phyloP scores from a whole-genome alignment of 35 echinoderm and acorn worm species.

The Eucidaris tribuloides region DNA sequence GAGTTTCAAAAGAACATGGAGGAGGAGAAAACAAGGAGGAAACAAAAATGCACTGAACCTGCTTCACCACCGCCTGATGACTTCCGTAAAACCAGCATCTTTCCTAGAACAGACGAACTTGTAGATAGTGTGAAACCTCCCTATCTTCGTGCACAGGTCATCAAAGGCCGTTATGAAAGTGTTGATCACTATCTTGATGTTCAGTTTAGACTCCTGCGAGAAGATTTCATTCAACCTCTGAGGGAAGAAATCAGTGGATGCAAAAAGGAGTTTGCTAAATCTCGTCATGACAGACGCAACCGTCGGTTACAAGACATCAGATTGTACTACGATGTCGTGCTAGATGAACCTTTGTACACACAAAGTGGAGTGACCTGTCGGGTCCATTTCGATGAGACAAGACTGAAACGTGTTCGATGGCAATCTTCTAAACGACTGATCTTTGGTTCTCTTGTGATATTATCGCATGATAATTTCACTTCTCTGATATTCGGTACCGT shows the following conservation, averaged over 20 bases:
- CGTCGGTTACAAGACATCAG: slow-evolving; percentile 3
- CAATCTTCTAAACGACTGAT: slow-evolving; percentile 51
- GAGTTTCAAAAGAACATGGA: slow-evolving; percentile 22
- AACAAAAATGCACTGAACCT: neutral
- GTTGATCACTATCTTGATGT: slow-evolving; percentile 57
- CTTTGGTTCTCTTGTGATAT: slow-evolving; percentile 46
- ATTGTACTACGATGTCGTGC: slow-evolving; percentile 30
- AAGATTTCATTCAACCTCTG: slow-evolving; percentile 47
- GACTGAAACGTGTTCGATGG: slow-evolving; percentile 48
- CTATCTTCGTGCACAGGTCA: slow-evolving; percentile 22
- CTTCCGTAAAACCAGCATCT: slow-evolving; percentile 32
- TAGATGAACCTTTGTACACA: slow-evolving; percentile 50
- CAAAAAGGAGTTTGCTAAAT: neutral
- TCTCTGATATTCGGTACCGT: slow-evolving; percentile 49
- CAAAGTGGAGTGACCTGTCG: slow-evolving; percentile 53
- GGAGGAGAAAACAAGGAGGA: neutral
- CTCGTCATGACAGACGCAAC: neutral
- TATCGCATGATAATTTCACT: slow-evolving; percentile 50
- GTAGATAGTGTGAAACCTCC: neutral
- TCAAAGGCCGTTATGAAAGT: slow-evolving; percentile 18
- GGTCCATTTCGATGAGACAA: slow-evolving; percentile 37
- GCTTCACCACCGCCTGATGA: slow-evolving; percentile 41
- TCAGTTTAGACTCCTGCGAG: slow-evolving; percentile 54
- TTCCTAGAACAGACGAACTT: slow-evolving; percentile 33
- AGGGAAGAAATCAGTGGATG: slow-evolving; percentile 48